phyloP scores from a whole-genome alignment of 2,888 invertebrate genomes.

The Acanthoscelides obtectus region DNA sequence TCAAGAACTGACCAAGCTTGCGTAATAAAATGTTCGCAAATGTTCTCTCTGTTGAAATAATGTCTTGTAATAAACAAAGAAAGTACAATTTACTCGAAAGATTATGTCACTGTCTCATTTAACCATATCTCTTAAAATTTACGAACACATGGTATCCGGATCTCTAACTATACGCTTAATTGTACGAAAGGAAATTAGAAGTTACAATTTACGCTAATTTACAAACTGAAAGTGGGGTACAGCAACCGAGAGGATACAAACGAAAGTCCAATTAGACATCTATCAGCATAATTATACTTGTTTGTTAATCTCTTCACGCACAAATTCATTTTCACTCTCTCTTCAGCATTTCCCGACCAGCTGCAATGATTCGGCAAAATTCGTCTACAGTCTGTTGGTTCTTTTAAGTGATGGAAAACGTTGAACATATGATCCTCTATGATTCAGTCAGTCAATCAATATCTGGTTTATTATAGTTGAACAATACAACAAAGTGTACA shows the following conservation, averaged over 20 bases:
- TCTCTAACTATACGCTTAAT: background rate
- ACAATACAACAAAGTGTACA: too few relatives aligned
- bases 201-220: background rate
- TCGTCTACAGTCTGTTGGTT: background rate
- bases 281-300: background rate
- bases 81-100: background rate
- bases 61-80: background rate
- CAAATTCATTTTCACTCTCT: background rate
- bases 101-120: background rate
- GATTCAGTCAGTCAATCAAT: too few relatives aligned
- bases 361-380: background rate
- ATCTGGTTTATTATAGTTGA: too few relatives aligned
- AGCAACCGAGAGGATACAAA: background rate
- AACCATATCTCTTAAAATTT: background rate
- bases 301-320: background rate
- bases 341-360: background rate
- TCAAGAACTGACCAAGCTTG: too few relatives aligned
- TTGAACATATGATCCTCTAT: too few relatives aligned
- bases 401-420: too few relatives aligned
- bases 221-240: background rate
- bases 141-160: background rate
- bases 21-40: too few relatives aligned
- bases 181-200: background rate
- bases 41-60: too few relatives aligned
- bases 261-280: background rate